Evolutionary conservation across 2,797 vertebrate species (phyloP), one percentile per base, ranked within the genome.

Genomic region (Myripristis murdjan): DNA sequence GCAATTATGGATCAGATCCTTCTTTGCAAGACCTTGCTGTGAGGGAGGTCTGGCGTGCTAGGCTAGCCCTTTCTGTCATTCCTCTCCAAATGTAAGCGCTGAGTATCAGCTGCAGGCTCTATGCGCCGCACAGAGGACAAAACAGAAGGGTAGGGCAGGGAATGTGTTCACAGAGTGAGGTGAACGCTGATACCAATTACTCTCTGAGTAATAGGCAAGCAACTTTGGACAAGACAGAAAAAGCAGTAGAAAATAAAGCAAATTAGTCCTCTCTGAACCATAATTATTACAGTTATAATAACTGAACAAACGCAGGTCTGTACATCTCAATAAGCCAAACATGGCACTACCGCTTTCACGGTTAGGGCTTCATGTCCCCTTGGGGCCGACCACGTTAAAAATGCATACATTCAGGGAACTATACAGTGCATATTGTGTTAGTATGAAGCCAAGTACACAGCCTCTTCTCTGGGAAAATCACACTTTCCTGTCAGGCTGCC

Each of bases 1-100:
- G 91, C 91, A 91, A 91, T 93, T 91, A 91, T 85, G 81, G 87
- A 90, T 83, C 16, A 75, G 84, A 83, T 87, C 83, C 78, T 80
- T 87, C 84, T 81, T 77, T 54, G 75, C 81, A 64, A 82, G 88
- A 89, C 90, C 89, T 91, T 76, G 81, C 84, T 79, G 84, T 44
- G 49, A 88, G 90, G 85, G 79, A 79, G 89, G 83, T 86, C 87
- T 79, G 87, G 69, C 63, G 64, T 43, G 61, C 33, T 26, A 57
- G 31, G 82, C 79, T 68, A 69, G 47, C 81, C 82, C 81, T 85
- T 84, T 63, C 80, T 75, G 81, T 90, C 90, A 84, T 66, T 85
- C 51, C 70, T 79, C 71, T 65, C 39, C 61, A 46, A 84, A 84
- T 71, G 76, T 64, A 80, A 80, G 84, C 28, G 5, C n/a, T n/a